phyloP scores from a whole-genome alignment of 2,888 invertebrate genomes.

The Xylota segnis region DNA sequence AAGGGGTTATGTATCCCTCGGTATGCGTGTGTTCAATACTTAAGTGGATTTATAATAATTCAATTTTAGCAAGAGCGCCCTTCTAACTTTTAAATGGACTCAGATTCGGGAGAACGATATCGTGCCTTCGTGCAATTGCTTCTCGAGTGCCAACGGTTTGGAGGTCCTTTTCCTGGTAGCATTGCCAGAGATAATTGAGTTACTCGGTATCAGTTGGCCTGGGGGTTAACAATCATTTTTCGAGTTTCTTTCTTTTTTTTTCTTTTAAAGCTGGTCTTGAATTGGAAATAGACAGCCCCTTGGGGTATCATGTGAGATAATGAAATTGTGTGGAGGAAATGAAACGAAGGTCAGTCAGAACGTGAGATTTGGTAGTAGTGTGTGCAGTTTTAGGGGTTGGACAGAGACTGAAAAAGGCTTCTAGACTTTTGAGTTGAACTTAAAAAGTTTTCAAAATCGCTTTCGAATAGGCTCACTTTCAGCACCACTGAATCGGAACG shows the following conservation, averaged over 20 bases:
- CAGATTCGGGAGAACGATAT: conserved; percentile 28
- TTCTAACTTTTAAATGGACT: conserved; percentile 21
- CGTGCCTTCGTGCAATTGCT: conserved; percentile 45
- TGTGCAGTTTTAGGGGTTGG: neutral
- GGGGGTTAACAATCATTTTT: conserved; percentile 1
- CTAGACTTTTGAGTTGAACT: neutral
- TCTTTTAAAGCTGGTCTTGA: neutral
- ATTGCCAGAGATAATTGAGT: conserved; percentile 26
- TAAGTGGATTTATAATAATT: conserved; percentile 57
- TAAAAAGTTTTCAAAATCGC: neutral
- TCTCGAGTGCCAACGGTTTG: conserved; percentile 6
- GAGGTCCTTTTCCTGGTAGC: neutral
- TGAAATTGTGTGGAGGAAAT: neutral
- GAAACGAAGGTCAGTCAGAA: neutral
- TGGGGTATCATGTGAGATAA: neutral
- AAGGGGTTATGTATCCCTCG: conserved; percentile 11
- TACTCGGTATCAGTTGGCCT: neutral
- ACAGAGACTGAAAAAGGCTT: neutral
- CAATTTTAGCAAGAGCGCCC: conserved; percentile 31
- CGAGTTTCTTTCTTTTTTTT: neutral
- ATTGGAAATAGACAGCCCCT: neutral
- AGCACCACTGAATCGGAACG: neutral
- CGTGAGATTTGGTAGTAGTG: neutral
- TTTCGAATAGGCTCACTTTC: neutral
- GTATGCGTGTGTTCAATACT: conserved; percentile 18